Evolutionary conservation across 2,797 vertebrate genomes (phyloP).

Genomic region (Carcharodon carcharias): DNA sequence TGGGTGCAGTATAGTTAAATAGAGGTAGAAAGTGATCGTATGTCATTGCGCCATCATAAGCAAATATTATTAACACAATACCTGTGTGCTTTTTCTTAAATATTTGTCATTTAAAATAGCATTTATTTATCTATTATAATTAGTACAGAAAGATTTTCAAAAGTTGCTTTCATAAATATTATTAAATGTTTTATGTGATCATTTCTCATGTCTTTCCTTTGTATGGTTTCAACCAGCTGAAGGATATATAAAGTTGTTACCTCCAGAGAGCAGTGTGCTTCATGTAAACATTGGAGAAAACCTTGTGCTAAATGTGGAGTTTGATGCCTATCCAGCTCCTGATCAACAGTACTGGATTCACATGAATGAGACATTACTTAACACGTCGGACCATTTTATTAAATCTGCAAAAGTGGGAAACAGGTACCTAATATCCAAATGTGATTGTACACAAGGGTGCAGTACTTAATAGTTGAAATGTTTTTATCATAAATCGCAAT

Average conservation of each 20-base stretch:
- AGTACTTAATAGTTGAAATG: too few relatives aligned
- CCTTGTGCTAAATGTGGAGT: slow-evolving; percentile 69
- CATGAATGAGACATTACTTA: slow-evolving; percentile 67
- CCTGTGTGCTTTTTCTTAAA: neutral
- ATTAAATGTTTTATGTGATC: neutral
- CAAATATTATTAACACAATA: neutral
- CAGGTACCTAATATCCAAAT: slow-evolving; percentile 59
- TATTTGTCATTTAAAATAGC: neutral
- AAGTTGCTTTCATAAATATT: neutral
- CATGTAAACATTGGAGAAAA: slow-evolving; percentile 81
- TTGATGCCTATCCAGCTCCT: slow-evolving; percentile 80
- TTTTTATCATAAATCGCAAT: neutral
- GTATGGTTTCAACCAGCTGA: slow-evolving; percentile 58
- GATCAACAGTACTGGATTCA: slow-evolving; percentile 73
- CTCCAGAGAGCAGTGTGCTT: slow-evolving; percentile 66
- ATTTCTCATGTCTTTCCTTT: neutral
- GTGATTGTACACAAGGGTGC: neutral
- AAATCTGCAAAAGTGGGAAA: slow-evolving; percentile 66
- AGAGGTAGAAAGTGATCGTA: neutral
- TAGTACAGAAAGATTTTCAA: neutral
- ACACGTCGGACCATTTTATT: slow-evolving; percentile 81
- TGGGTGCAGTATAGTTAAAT: neutral
- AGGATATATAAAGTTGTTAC: slow-evolving; percentile 75
- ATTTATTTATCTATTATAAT: neutral
- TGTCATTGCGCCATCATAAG: neutral